Percentiles rank a stretch among this genome's conserved stretches.
Evolutionary conservation across 2,888 invertebrate genomes (phyloP).

Genomic region (Lasius platythorax): DNA sequence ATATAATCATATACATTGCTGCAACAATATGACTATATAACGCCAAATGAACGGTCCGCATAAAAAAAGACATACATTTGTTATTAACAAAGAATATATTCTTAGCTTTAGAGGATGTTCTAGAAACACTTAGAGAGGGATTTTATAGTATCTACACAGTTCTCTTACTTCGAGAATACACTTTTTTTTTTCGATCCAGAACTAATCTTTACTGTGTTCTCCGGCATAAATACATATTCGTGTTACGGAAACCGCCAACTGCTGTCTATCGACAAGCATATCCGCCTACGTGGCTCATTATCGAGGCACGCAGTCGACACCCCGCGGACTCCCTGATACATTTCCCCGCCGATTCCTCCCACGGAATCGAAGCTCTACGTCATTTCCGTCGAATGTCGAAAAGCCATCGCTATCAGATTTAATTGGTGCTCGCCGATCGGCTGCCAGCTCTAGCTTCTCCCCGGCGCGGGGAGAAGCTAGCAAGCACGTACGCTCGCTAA

Average conservation of each 20-base stretch:
- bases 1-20: too few relatives aligned
- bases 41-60: too few relatives aligned
- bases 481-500: slow-evolving; percentile 79
- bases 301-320: slow-evolving; percentile 21
- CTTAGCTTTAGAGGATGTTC: too few relatives aligned
- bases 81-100: too few relatives aligned
- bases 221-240: not conserved
- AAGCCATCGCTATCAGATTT: slow-evolving; percentile 69
- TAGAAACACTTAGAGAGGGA: too few relatives aligned
- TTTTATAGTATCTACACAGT: too few relatives aligned
- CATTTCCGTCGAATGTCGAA: slow-evolving; percentile 69
- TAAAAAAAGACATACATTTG: too few relatives aligned
- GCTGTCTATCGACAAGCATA: not conserved
- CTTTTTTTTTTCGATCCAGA: not conserved
- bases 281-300: slow-evolving; percentile 17
- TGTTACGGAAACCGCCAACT: not conserved
- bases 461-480: slow-evolving; percentile 48
- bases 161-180: too few relatives aligned
- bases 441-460: slow-evolving; percentile 51
- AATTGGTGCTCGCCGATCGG: slow-evolving; percentile 67
- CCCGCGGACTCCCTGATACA: not conserved
- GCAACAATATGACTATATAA: too few relatives aligned
- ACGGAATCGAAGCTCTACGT: slow-evolving; percentile 27
- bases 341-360: slow-evolving; percentile 20
- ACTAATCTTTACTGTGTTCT: not conserved